These are phyloP conservation scores for Ferrisia virgata DNA, from an alignment of 2,888 invertebrate species.

Conservation along the genomic window DNA sequence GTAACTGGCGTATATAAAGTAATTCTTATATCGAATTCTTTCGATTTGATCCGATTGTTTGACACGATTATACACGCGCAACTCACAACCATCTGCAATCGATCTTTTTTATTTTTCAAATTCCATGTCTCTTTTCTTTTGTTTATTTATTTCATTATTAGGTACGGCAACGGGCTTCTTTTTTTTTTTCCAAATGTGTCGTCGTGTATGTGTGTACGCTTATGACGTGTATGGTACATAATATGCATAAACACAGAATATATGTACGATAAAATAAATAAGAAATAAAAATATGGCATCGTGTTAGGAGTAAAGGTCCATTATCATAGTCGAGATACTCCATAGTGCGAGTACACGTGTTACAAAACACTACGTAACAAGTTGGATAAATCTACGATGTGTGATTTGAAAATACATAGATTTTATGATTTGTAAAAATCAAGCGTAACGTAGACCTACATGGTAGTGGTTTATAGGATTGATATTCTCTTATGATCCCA, in stretches of 20 bases:
- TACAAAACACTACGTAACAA: no score
- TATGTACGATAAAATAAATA: no score
- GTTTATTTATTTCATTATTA: not conserved
- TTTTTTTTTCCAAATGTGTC: not conserved
- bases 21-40: conserved; percentile 19
- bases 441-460: no score
- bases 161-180: no score
- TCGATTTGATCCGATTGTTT: conserved; percentile 30
- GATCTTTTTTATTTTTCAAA: not conserved
- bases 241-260: no score
- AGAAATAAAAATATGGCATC: not conserved
- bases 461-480: no score
- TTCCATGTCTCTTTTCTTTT: not conserved
- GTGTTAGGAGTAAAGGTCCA: not conserved
- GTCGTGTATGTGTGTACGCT: not conserved
- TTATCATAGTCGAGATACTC: no score
- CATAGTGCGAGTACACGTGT: no score
- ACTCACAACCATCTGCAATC: not conserved
- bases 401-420: no score
- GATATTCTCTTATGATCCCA: no score
- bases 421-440: no score
- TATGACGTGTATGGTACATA: not conserved
- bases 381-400: no score
- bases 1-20: not conserved
- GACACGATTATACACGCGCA: conserved; percentile 29